Evolutionary conservation across 2,888 invertebrate genomes (phyloP).

Genomic region (Philonicus albiceps): DNA sequence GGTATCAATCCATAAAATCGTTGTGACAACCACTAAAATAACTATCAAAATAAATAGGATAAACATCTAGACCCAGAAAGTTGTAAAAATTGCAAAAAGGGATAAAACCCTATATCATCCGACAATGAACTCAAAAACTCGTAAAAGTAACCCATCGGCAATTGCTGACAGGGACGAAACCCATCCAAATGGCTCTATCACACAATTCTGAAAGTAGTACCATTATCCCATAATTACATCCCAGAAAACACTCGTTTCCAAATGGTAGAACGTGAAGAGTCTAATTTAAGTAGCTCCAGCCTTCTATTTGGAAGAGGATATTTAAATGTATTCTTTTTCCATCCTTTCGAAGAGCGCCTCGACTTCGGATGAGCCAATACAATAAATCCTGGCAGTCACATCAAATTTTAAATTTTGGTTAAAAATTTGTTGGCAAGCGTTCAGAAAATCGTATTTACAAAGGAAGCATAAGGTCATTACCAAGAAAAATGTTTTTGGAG

Average conservation of each 20-base stretch:
- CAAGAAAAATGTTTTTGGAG: conserved; percentile 7
- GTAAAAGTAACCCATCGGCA: background rate
- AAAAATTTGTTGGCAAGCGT: background rate
- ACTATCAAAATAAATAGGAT: background rate
- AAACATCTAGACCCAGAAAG: background rate
- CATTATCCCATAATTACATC: background rate
- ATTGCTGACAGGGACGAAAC: background rate
- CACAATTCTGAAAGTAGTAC: background rate
- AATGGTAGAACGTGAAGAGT: background rate
- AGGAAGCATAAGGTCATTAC: background rate
- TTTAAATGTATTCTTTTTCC: background rate
- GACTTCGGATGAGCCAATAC: background rate
- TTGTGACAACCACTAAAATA: background rate
- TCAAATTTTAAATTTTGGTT: conserved; percentile 9
- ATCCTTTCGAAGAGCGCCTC: background rate
- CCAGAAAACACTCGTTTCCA: background rate
- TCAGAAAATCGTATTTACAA: background rate
- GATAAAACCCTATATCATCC: background rate
- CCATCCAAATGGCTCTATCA: background rate
- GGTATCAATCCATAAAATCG: background rate
- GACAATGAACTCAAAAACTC: background rate
- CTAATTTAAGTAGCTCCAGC: background rate
- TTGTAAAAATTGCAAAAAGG: background rate
- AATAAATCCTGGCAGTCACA: background rate
- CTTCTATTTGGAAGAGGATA: background rate